Base-by-base conservation (phyloP, 2,113 vertebrate species). In the Anhinga anhinga region DNA sequence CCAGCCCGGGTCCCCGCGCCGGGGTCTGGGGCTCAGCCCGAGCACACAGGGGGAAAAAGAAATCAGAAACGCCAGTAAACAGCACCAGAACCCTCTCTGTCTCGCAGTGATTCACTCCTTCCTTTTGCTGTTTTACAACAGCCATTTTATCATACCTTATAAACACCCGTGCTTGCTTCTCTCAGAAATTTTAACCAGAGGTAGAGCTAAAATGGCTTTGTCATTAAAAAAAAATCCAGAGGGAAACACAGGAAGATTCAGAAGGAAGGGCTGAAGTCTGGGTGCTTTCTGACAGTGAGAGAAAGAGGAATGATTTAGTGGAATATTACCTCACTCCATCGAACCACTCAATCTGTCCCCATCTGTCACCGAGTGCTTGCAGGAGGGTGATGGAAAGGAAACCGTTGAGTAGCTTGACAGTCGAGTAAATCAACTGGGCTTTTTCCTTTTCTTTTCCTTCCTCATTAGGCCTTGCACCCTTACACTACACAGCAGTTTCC, bases 281-380 rank as follows among this genome's bases (percentile, higher is more conserved):
- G 47, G 36, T 93, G 56, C 74, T 81, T 94, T 95, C 77, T 95
- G 96, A 96, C 90, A 96, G 83, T 6, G 34, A 84, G 94, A 96
- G 79, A 85, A 74, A 95, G 78, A 82, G 83, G 66, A 84, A 87
- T 94, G 94, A 96, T 97, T 95, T 97, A 97, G 88, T 90, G 77
- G 88, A 93, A 89, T 97, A 97, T 96, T 95, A 97, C 92, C 89
- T 97, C 97, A 82, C 84, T 96, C 90, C 93, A 82, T 86, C 29
- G 14, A 96, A 65, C 92, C 61, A 61, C 81, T 98, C 95, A 96
- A 86, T 97, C 96, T 97, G 88, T 95, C 96, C 95, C 95, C 93
- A 94, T 96, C 95, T 96, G 89, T 96, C 97, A 97, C 71, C 15
- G 1, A 76, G 73, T 11, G 26, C 93, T 95, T 65, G 82, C 94